Evolutionary conservation across 1,140 invertebrate genomes (phyloP).

Genomic region (Drosophila subpulchrella): DNA sequence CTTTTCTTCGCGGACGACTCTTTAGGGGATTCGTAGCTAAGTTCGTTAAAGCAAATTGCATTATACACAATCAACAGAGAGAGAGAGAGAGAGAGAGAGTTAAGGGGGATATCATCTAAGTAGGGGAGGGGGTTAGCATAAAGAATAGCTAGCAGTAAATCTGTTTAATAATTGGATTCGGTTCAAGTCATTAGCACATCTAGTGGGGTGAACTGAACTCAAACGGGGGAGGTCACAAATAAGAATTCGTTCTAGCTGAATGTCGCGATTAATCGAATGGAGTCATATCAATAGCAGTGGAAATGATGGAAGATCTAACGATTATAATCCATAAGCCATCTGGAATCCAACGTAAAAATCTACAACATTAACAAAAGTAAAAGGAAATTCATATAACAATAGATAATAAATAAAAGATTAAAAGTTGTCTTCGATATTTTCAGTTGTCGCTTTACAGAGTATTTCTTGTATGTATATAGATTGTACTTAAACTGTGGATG

Average conservation of each 20-base stretch:
- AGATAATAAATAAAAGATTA: neutral
- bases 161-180: conserved; percentile 40
- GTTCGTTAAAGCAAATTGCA: conserved; percentile 72
- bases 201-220: conserved; percentile 28
- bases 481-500: neutral
- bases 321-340: neutral
- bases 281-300: neutral
- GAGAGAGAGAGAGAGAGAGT: conserved; percentile 27
- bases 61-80: conserved; percentile 72
- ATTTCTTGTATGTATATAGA: neutral
- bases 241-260: conserved; percentile 21
- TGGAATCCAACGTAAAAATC: conserved; percentile 5
- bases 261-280: conserved; percentile 6
- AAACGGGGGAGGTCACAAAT: conserved; percentile 26
- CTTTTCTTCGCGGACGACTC: conserved; percentile 18
- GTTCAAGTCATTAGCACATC: conserved; percentile 56
- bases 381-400: neutral
- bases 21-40: conserved; percentile 59
- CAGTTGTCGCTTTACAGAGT: neutral
- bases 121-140: conserved; percentile 19
- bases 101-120: conserved; percentile 30
- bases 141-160: conserved; percentile 56
- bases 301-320: conserved; percentile 6
- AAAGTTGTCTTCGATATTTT: neutral
- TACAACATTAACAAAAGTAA: conserved; percentile 13